Conservation (phyloP, 2,113 vertebrate genomes). For the Ciconia boyciana region DNA sequence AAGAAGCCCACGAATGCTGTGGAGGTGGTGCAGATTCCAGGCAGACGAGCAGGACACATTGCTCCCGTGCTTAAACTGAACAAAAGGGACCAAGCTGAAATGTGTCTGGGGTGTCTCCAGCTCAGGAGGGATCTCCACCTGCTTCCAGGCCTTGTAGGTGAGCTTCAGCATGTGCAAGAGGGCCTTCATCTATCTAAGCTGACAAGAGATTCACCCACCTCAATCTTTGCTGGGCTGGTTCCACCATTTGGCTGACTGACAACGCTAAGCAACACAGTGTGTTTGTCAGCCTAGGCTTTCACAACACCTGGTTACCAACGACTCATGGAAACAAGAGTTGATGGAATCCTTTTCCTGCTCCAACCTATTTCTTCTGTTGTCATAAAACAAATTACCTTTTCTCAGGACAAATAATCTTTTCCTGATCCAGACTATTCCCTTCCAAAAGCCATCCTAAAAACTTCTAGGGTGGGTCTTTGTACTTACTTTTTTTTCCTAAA, state of each 20-base stretch:
- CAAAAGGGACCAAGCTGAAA: neutral
- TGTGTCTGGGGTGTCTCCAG: neutral
- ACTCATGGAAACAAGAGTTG: neutral
- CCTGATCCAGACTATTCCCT: neutral
- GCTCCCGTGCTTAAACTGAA: neutral
- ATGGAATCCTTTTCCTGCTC: neutral
- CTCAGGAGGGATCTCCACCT: neutral
- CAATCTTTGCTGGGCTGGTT: neutral
- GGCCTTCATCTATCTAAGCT: neutral
- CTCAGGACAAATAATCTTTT: neutral
- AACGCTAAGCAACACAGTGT: rapidly evolving
- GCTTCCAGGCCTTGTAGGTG: neutral
- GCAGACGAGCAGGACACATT: neutral
- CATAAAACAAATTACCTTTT: neutral
- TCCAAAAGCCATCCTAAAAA: neutral
- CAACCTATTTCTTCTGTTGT: neutral
- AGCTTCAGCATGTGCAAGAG: neutral
- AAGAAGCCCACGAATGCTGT: neutral
- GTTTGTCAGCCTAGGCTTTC: neutral
- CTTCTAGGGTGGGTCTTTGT: neutral
- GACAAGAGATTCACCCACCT: neutral
- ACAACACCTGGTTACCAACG: neutral
- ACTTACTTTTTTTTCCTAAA: neutral
- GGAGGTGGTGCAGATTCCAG: neutral
- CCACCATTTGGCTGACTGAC: neutral